Evolutionary conservation across 2,113 vertebrate genomes (phyloP).

Genomic region (Menura novaehollandiae): DNA sequence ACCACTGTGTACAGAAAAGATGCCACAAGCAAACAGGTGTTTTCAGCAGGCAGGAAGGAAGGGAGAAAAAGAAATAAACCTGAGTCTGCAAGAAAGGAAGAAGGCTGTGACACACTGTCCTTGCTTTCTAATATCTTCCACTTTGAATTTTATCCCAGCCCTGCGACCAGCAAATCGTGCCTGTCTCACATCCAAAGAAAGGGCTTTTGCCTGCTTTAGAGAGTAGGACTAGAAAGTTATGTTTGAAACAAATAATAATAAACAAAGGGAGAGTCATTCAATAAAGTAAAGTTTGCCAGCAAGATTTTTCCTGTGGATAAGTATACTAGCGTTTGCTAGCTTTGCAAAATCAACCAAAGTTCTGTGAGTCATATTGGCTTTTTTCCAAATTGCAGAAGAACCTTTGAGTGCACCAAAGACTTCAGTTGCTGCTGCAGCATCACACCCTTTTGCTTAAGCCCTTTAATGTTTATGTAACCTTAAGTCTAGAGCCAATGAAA

Average conservation of each 20-base stretch:
- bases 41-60: neutral
- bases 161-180: neutral
- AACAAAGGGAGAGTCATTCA: neutral
- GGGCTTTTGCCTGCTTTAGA: neutral
- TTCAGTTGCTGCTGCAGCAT: neutral
- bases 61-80: neutral
- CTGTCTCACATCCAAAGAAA: neutral
- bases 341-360: neutral
- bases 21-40: neutral
- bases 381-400: neutral
- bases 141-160: neutral
- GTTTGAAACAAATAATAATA: neutral
- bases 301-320: neutral
- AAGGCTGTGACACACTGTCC: neutral
- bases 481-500: neutral
- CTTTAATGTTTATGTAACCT: neutral
- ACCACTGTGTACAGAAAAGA: neutral
- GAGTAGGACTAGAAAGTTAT: neutral
- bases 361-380: neutral
- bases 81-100: neutral
- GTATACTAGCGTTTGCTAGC: neutral
- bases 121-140: neutral
- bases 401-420: neutral
- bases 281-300: neutral
- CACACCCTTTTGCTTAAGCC: neutral